Base-by-base conservation (phyloP, 2,797 vertebrate species). In the Macrochelys suwanniensis region DNA sequence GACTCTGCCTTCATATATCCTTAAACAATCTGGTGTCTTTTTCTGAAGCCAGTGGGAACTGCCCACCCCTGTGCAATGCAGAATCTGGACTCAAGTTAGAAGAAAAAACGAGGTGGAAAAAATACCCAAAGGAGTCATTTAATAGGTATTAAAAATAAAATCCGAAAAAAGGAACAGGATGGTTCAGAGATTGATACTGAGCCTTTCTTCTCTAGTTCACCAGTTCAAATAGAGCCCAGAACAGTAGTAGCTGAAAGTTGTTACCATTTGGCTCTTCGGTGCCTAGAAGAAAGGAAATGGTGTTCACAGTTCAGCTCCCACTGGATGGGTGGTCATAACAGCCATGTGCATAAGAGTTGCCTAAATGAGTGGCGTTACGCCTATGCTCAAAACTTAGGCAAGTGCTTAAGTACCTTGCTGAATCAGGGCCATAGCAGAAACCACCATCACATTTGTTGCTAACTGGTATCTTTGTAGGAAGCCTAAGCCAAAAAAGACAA, bases 401-500 rank as follows among this genome's bases (percentile, higher is more conserved):
- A 56, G 80, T 95, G 83, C 51, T 86, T 94, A 89, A 88, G 83
- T 92, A 96, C 89, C 89, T 96, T 94, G 91, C 87, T 94, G 92
- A 95, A 57, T 96, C 89, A 90, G 88, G 94, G 93, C 95, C 81
- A 76, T 88, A 92, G 88, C 76, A 91, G 93, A 96, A 89, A 92
- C 47, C 25, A 47, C 91, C 88, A 79, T 96, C 95, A 96, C 76
- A 92, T 88, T 92, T 93, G 84, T 83, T 84, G 90, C 93, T 96
- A 94, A 90, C 94, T 97, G 96, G 96, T 92, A 57, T 88, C 56
- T 80, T 80, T 87, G 0, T 47, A 89, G 77, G 77, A 71, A 87
- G 37, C 79, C 81, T 93, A n/a, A 95, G 95, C 96, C 97, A 97
- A 97, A n/a, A n/a, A 93, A 50, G 61, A 88, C 92, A 80, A 88